Conservation (phyloP, 92 coral and sea anemone species). For the Anthopleura xanthogrammica region DNA sequence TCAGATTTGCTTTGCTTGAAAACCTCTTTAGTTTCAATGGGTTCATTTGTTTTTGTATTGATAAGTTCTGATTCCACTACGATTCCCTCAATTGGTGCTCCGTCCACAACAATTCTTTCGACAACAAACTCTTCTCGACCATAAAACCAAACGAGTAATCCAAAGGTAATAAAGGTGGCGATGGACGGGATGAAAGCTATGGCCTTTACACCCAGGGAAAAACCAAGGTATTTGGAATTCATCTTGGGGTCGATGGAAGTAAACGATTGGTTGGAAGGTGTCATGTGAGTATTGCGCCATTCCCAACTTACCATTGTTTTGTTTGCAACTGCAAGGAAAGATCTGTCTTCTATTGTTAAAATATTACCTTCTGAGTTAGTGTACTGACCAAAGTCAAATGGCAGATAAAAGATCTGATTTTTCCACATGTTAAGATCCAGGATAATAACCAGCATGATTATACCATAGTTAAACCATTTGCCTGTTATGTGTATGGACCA, state of each 20-base stretch:
- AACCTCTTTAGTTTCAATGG: neutral
- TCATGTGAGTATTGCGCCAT: slow-evolving; percentile 70
- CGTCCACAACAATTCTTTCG: slow-evolving; percentile 51
- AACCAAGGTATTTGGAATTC: slow-evolving; percentile 85
- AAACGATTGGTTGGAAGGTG: slow-evolving; percentile 58
- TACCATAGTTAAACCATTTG: slow-evolving; percentile 97
- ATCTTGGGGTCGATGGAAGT: slow-evolving; percentile 66
- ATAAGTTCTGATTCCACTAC: slow-evolving; percentile 55
- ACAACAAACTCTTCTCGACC: slow-evolving; percentile 86
- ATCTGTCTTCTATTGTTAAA: slow-evolving; percentile 57
- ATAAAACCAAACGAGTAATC: slow-evolving; percentile 83
- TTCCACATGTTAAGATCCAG: slow-evolving; percentile 99
- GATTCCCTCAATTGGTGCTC: slow-evolving; percentile 65
- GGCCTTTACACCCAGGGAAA: slow-evolving; percentile 66
- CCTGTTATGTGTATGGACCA: slow-evolving; percentile 95
- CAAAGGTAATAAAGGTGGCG: slow-evolving; percentile 74
- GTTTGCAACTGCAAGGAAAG: slow-evolving; percentile 68
- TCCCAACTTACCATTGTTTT: slow-evolving; percentile 73
- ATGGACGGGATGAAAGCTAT: slow-evolving; percentile 91
- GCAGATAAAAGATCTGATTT: slow-evolving; percentile 93
- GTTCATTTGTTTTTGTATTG: neutral
- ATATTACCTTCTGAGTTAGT: slow-evolving; percentile 70
- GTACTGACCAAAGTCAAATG: slow-evolving; percentile 90
- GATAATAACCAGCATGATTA: slow-evolving; percentile 90
- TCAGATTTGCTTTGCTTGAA: neutral